Conservation (phyloP, 2,888 invertebrate genomes). For the Drosophila lutescens region DNA sequence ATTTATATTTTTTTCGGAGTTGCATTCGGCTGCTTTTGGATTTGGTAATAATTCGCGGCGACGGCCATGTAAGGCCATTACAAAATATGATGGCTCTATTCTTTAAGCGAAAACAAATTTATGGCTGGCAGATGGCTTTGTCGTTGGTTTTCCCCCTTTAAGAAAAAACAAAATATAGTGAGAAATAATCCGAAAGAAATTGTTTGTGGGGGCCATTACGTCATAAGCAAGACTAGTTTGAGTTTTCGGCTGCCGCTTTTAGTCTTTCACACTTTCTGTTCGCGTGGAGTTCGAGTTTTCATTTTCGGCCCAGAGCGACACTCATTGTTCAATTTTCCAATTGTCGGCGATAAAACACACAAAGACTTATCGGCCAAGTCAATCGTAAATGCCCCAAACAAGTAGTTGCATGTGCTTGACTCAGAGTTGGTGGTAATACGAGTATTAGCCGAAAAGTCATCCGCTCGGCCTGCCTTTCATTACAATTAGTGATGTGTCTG, state of each 20-base stretch:
- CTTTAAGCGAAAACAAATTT: constrained; percentile 55
- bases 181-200: constrained; percentile 39
- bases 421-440: constrained; percentile 22
- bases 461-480: constrained; percentile 50
- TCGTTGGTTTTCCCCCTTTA: constrained; percentile 1
- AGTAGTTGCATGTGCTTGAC: constrained; percentile 60
- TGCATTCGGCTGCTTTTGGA: constrained; percentile 22
- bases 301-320: constrained; percentile 30
- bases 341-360: constrained; percentile 68
- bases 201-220: constrained; percentile 45
- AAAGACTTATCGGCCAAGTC: constrained; percentile 50
- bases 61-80: constrained; percentile 36
- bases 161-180: constrained; percentile 20
- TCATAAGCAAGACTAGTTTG: constrained; percentile 46
- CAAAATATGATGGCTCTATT: constrained; percentile 57
- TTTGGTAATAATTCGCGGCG: constrained; percentile 45
- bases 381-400: constrained; percentile 66
- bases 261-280: constrained; percentile 58
- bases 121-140: constrained; percentile 37
- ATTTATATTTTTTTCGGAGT: background rate
- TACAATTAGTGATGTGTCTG: constrained; percentile 20
- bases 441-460: constrained; percentile 43
- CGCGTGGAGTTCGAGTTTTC: constrained; percentile 7
- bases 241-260: constrained; percentile 34
- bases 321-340: constrained; percentile 77